Evolutionary conservation across 2,113 vertebrate genomes (phyloP).

Genomic region (Prietella phreatophila): DNA sequence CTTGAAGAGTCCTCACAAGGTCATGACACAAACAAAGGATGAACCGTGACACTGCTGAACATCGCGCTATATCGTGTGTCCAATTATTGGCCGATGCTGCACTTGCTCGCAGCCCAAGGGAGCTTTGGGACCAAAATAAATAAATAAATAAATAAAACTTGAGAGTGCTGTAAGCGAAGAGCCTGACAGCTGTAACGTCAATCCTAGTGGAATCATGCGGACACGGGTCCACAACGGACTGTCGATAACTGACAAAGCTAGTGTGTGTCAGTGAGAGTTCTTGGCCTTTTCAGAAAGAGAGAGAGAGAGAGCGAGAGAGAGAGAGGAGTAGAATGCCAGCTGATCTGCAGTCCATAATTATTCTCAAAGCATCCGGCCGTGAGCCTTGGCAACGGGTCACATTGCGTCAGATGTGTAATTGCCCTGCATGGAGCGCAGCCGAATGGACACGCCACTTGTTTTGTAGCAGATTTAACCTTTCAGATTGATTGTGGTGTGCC

Average conservation of each 20-base stretch:
- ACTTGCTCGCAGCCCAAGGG: background rate
- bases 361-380: conserved; percentile 51
- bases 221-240: background rate
- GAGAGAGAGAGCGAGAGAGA: background rate
- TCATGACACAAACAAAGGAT: background rate
- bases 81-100: background rate
- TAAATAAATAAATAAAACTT: too few relatives aligned
- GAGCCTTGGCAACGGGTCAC: conserved; percentile 8
- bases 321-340: conserved; percentile 34
- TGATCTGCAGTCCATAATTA: conserved; percentile 66
- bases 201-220: background rate
- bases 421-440: conserved; percentile 55
- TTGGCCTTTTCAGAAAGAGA: background rate
- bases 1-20: background rate
- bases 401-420: conserved; percentile 55
- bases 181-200: background rate
- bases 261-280: conserved; percentile 5
- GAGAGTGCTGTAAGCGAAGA: background rate
- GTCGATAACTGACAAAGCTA: background rate
- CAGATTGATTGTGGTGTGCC: conserved; percentile 62
- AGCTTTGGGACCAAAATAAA: background rate
- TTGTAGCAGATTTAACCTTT: conserved; percentile 59
- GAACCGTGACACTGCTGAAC: background rate
- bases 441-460: conserved; percentile 23
- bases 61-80: background rate